A percentile compares a stretch with the other conserved stretches of the same genome.
Conservation (phyloP, 2,888 invertebrate species). For the Frankliniella intonsa region DNA sequence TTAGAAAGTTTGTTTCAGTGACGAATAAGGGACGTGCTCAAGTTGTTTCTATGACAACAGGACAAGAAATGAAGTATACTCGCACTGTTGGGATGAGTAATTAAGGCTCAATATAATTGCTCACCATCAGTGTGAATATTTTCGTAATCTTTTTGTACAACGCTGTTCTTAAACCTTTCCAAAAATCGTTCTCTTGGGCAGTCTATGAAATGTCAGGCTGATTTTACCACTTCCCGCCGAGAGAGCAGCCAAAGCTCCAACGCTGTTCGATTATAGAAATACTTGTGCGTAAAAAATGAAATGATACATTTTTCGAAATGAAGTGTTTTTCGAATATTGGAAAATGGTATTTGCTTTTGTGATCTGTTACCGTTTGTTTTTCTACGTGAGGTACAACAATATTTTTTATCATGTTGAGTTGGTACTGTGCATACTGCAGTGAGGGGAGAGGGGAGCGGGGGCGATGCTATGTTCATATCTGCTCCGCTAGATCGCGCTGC, state of each 20-base stretch:
- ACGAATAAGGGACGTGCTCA: neutral
- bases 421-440: constrained; percentile 14
- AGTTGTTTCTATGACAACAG: neutral
- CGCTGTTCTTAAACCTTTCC: neutral
- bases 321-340: too few species aligned
- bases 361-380: neutral
- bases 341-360: neutral
- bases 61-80: neutral
- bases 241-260: neutral
- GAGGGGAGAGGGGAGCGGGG: neutral
- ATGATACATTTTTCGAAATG: neutral
- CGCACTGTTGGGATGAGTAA: neutral
- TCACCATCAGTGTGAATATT: neutral
- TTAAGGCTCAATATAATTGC: neutral
- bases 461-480: neutral
- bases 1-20: neutral
- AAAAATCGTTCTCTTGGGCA: neutral
- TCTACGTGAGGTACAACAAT: neutral
- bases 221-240: neutral
- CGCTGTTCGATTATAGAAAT: neutral
- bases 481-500: too few species aligned
- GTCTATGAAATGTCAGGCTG: neutral
- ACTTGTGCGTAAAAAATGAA: neutral
- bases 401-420: neutral
- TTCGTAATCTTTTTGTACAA: neutral